phyloP scores from a whole-genome alignment of 2,888 invertebrate genomes.

The Nematopogon swammerdamellus region DNA sequence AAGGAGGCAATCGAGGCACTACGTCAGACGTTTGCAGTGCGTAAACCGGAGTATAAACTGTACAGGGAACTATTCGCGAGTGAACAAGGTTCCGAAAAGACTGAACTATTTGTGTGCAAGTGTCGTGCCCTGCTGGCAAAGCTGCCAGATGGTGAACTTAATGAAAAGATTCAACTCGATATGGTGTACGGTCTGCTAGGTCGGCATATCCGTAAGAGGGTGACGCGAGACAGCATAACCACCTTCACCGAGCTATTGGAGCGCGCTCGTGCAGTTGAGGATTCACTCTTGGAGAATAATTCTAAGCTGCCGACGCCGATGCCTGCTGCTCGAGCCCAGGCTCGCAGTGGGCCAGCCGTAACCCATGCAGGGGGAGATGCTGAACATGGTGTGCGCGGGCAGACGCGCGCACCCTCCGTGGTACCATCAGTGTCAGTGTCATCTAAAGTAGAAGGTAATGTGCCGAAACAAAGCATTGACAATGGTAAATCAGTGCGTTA shows the following conservation, averaged over 20 bases:
- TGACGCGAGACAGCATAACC: constrained; percentile 15
- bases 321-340: not conserved
- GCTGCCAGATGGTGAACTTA: constrained; percentile 6
- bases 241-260: constrained; percentile 4
- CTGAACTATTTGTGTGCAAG: constrained; percentile 9
- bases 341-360: not conserved
- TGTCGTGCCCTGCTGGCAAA: constrained; percentile 8
- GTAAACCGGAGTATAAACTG: not conserved
- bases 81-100: constrained; percentile 4
- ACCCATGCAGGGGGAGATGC: not conserved
- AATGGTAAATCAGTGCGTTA: not conserved
- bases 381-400: not conserved
- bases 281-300: not conserved
- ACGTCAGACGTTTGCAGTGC: not conserved
- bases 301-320: not conserved
- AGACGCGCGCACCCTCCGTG: not conserved
- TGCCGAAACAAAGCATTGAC: not conserved
- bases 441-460: not conserved
- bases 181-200: constrained; percentile 10
- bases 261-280: constrained; percentile 6
- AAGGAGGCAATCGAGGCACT: not conserved
- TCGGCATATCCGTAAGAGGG: constrained; percentile 9
- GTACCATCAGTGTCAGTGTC: too few species aligned
- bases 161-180: constrained; percentile 8
- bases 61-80: constrained; percentile 8